Percentiles rank a stretch among this genome's conserved stretches.
These are phyloP conservation scores for Cirrhinus molitorella DNA, from an alignment of 2,797 vertebrate species.

Conservation along the genomic window DNA sequence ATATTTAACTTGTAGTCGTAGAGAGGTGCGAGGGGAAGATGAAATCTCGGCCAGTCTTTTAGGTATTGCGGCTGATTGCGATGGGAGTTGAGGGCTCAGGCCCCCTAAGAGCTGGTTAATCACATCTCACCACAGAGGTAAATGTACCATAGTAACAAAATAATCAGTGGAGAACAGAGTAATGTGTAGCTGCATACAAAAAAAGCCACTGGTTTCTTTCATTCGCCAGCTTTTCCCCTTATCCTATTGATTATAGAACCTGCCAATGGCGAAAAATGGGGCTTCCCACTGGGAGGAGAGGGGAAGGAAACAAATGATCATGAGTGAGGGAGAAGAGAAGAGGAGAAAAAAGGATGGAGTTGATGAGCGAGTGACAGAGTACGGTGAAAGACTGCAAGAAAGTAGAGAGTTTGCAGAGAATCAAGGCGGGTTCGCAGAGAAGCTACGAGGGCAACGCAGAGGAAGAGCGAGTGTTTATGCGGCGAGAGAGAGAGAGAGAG, in stretches of 20 bases:
- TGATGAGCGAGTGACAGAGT: slow-evolving; percentile 8
- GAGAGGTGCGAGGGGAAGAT: slow-evolving; percentile 24
- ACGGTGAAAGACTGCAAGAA: slow-evolving; percentile 11
- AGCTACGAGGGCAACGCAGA: slow-evolving; percentile 39
- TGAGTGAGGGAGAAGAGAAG: background rate
- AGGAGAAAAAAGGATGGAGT: background rate
- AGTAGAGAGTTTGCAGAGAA: slow-evolving; percentile 43
- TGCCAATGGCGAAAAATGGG: slow-evolving; percentile 24
- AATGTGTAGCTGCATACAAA: slow-evolving; percentile 22
- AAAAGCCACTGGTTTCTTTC: slow-evolving; percentile 42
- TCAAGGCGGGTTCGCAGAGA: background rate
- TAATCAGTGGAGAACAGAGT: slow-evolving; percentile 34
- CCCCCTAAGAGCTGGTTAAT: slow-evolving; percentile 48
- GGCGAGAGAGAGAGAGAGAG: background rate
- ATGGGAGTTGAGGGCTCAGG: slow-evolving; percentile 34
- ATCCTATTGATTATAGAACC: slow-evolving; percentile 38
- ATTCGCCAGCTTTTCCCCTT: slow-evolving; percentile 17
- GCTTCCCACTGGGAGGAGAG: slow-evolving; percentile 31
- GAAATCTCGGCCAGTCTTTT: slow-evolving; percentile 39
- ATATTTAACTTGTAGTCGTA: slow-evolving; percentile 48
- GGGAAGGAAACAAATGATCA: slow-evolving; percentile 24
- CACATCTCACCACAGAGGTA: slow-evolving; percentile 53
- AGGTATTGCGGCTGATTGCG: slow-evolving; percentile 49
- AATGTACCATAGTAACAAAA: slow-evolving; percentile 43
- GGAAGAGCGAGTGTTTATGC: slow-evolving; percentile 21